Base-by-base conservation (phyloP, 2,113 vertebrate species). In the Piliocolobus tephrosceles region DNA sequence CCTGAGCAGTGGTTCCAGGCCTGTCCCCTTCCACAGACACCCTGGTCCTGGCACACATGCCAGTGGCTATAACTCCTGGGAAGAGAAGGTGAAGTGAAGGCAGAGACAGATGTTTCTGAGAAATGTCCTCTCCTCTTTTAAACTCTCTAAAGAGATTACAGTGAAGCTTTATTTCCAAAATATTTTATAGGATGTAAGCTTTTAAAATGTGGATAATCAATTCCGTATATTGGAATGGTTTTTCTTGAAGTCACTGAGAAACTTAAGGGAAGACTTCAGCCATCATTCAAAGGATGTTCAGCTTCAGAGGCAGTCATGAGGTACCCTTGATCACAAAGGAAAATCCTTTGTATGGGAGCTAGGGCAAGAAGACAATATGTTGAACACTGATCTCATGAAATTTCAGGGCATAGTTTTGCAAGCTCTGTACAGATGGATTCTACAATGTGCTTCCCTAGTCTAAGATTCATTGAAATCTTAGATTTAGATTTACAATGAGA, bases 161-260 rank as follows among this genome's bases (percentile, higher is more conserved):
- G 17, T 84, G 72, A 95, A 79, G 35, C 68, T 75, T 88, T 38
- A 88, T 80, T 83, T 87, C 52, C 20, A 70, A 82, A 68, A 38
- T n/a, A 32, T 72, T 89, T 87, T 79, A 73, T 79, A 79, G 25
- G 30, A 17, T 57, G 8, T 64, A 68, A 78, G 75, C 27, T 94
- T 96, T 93, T 89, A 50, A 79, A 20, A 96, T 81, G n/a, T n/a
- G 17, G 38, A 20, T 8, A 58, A 32, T 20, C 16, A 6, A 23
- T 75, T 30, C 8, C 35, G 27, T n/a, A 52, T 20, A n/a, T 40
- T 86, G 58, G 43, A 40, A 20, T 38, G 8, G 1, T 35, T 86
- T 68, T 90, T 92, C 61, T 82, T 75, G 73, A 73, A 86, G 27
- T 78, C 1, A 0, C 40, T 64, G 5, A 55, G 5, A 52, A n/a